These are phyloP conservation scores for Tragelaphus buxtoni DNA, from an alignment of 2,113 vertebrate species.

Conservation along the genomic window DNA sequence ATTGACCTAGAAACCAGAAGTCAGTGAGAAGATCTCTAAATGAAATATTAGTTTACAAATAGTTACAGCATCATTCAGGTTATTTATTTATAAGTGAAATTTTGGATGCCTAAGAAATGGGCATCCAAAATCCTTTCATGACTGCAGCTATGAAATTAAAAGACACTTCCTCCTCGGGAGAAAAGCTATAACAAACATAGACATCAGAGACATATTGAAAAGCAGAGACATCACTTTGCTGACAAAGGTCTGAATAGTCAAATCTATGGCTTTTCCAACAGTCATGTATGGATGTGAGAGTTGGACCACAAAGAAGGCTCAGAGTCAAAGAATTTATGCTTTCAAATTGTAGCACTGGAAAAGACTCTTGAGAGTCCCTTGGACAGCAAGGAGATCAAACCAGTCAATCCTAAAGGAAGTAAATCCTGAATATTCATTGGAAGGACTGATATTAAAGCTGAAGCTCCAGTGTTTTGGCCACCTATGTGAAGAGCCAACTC, in stretches of 20 bases:
- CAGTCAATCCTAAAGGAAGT: not conserved
- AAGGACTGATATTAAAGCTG: not conserved
- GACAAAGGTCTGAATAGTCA: not conserved
- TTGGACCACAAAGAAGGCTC: not conserved
- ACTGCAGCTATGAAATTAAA: not conserved
- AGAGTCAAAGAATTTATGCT: not conserved
- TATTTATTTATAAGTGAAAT: not conserved
- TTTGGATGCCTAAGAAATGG: not conserved
- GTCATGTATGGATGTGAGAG: not conserved
- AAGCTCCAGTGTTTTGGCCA: not conserved
- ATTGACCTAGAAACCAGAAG: not conserved
- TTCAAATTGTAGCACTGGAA: not conserved
- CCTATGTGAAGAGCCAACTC: not conserved
- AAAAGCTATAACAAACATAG: not conserved
- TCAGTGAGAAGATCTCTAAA: not conserved
- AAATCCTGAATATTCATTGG: not conserved
- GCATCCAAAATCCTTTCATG: not conserved
- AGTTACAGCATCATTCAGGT: not conserved
- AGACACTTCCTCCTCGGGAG: not conserved
- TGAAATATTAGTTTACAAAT: not conserved
- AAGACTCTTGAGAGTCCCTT: not conserved
- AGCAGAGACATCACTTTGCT: not conserved
- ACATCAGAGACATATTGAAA: not conserved
- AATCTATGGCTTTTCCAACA: not conserved
- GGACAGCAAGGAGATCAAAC: not conserved